Conservation (phyloP, 2,888 invertebrate genomes). For the Platypus cylindrus region DNA sequence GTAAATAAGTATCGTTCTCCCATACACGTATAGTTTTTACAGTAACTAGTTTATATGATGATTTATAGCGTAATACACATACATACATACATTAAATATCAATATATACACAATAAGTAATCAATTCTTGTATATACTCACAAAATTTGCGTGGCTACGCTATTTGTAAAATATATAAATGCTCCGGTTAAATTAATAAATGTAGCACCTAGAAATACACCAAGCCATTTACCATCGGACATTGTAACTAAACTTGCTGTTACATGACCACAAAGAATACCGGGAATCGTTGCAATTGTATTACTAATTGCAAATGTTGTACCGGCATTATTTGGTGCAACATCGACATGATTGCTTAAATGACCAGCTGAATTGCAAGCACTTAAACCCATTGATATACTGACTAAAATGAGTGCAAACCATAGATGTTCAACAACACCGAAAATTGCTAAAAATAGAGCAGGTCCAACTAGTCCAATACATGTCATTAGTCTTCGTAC, state of each 20-base stretch:
- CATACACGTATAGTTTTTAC: no score
- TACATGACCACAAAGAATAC: conserved; percentile 61
- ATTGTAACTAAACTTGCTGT: conserved; percentile 60
- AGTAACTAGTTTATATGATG: no score
- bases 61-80: no score
- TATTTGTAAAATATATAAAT: conserved; percentile 59
- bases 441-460: conserved; percentile 56
- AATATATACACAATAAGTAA: conserved; percentile 2
- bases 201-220: conserved; percentile 59
- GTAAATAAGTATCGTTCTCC: no score
- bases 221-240: conserved; percentile 59
- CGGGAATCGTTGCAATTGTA: conserved; percentile 62
- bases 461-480: conserved; percentile 58
- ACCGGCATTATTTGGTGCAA: conserved; percentile 65
- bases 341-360: conserved; percentile 63
- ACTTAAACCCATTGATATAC: conserved; percentile 61
- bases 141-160: conserved; percentile 52
- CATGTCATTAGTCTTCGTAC: conserved; percentile 60
- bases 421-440: conserved; percentile 56
- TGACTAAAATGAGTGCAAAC: conserved; percentile 56
- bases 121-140: conserved; percentile 26
- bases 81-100: not conserved
- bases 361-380: conserved; percentile 67
- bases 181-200: conserved; percentile 60
- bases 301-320: conserved; percentile 66